These are phyloP conservation scores for Corvus hawaiiensis DNA, from an alignment of 2,113 vertebrate genomes.

Conservation along the genomic window DNA sequence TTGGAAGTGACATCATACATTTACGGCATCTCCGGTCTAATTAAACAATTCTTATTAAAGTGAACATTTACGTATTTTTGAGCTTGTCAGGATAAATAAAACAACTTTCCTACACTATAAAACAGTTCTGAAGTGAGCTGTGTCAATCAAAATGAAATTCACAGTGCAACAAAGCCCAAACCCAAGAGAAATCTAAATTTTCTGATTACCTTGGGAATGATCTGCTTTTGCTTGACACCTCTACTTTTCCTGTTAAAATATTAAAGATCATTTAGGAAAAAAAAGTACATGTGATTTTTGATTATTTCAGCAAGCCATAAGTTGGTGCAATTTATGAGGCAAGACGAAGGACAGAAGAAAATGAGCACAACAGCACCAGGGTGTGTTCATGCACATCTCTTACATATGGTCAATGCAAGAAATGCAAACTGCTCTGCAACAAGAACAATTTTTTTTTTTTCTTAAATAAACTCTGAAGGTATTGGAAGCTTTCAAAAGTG, in stretches of 20 bases:
- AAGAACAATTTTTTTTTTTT: not conserved
- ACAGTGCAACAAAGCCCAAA: not conserved
- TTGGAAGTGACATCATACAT: not conserved
- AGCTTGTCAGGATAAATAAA: not conserved
- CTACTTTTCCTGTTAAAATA: conserved; percentile 88
- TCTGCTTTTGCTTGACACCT: conserved; percentile 86
- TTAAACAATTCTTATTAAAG: not conserved
- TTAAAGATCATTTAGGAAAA: conserved; percentile 32
- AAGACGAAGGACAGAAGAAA: not conserved
- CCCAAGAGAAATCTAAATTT: not conserved
- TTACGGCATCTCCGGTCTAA: not conserved
- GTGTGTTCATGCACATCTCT: not conserved
- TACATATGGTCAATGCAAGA: not conserved
- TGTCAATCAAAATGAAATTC: not conserved
- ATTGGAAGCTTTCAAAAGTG: not conserved
- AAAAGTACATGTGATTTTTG: not conserved
- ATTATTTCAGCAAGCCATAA: conserved; percentile 61
- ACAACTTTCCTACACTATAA: not conserved
- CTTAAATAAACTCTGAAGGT: not conserved
- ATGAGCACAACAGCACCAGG: conserved; percentile 27
- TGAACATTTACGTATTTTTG: not conserved
- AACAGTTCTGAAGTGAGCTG: not conserved
- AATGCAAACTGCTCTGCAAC: conserved; percentile 28
- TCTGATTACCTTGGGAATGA: conserved; percentile 91
- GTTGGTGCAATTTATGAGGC: conserved; percentile 4